Conservation (phyloP, 2,888 invertebrate species). For the Hirtodrosophila confusa region DNA sequence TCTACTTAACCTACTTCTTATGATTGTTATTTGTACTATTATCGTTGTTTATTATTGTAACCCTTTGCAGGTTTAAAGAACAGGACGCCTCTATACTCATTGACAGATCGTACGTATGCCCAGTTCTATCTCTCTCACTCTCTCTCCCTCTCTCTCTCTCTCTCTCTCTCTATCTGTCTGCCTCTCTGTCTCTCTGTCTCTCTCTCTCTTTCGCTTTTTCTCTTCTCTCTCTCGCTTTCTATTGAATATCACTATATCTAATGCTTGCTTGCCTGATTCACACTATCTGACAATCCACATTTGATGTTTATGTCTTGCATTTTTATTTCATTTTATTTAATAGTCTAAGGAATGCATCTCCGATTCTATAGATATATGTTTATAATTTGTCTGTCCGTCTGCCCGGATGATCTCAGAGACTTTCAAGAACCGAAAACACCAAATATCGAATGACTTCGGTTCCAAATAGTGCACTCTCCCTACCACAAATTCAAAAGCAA, state of each 20-base stretch:
- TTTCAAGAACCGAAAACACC: too few species aligned
- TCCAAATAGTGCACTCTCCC: too few species aligned
- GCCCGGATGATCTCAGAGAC: too few species aligned
- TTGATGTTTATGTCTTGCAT: slow-evolving; percentile 24
- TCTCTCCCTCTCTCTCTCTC: slow-evolving; percentile 17
- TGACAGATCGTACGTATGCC: slow-evolving; percentile 85
- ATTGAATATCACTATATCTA: too few species aligned
- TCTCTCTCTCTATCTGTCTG: slow-evolving; percentile 17
- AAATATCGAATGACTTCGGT: too few species aligned
- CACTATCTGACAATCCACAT: neutral
- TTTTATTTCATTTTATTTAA: slow-evolving; percentile 9
- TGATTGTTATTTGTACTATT: slow-evolving; percentile 70
- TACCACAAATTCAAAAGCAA: too few species aligned
- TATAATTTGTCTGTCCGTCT: too few species aligned
- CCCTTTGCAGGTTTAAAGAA: slow-evolving; percentile 85
- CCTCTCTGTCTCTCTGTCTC: neutral
- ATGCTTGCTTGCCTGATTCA: slow-evolving; percentile 12
- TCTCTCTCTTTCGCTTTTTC: neutral
- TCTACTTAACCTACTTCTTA: slow-evolving; percentile 44
- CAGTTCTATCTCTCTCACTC: slow-evolving; percentile 50
- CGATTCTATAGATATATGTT: too few species aligned
- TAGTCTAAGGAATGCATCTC: neutral
- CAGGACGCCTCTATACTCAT: slow-evolving; percentile 84
- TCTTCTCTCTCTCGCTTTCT: slow-evolving; percentile 3
- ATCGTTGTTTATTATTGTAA: slow-evolving; percentile 80